Evolutionary conservation across 2,797 vertebrate species (phyloP).

Genomic region (Masticophis lateralis): DNA sequence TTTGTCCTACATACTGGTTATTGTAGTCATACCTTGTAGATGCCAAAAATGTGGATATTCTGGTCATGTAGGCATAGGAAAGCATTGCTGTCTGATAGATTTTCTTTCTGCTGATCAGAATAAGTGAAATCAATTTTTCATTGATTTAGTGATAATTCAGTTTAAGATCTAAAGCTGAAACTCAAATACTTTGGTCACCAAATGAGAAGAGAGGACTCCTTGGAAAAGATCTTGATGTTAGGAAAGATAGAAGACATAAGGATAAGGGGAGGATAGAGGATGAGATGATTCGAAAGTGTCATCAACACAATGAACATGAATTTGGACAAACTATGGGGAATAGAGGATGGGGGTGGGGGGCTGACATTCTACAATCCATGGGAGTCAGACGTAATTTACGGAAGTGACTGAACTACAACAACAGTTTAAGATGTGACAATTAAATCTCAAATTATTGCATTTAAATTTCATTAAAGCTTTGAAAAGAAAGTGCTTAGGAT

Average conservation of each 20-base stretch:
- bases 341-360: rapidly evolving
- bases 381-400: not conserved
- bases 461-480: not conserved
- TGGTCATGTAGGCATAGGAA: not conserved
- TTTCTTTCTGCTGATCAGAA: not conserved
- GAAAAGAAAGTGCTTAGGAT: not conserved
- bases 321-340: not conserved
- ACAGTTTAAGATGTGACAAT: not conserved
- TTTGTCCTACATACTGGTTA: not conserved
- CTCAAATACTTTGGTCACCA: not conserved
- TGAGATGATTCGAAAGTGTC: not conserved
- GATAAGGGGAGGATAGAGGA: not conserved
- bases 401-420: not conserved
- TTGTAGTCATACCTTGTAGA: not conserved
- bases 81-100: not conserved
- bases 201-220: not conserved
- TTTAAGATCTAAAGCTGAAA: not conserved
- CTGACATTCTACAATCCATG: not conserved
- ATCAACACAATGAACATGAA: not conserved
- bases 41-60: not conserved
- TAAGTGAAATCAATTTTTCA: not conserved
- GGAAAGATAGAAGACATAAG: not conserved
- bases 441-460: not conserved
- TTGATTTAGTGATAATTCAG: not conserved
- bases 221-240: not conserved